Percentiles rank a stretch among this genome's conserved stretches.
Conservation (phyloP, 2,797 vertebrate genomes). For the Mormyrops attenuatus region DNA sequence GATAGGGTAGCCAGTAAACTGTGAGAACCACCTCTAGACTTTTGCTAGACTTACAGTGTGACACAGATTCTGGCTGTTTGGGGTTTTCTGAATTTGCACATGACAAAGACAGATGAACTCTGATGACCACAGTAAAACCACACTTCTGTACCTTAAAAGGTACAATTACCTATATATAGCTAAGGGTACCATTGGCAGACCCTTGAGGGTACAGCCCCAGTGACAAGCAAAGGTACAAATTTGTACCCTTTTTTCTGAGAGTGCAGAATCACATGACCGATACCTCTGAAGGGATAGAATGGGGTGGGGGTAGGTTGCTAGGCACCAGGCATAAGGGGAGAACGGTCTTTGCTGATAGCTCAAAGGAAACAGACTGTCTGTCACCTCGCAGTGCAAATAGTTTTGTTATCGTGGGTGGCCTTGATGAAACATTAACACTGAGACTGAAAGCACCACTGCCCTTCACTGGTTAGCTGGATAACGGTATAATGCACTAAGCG, state of each 20-base stretch:
- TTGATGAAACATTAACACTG: constrained; percentile 14
- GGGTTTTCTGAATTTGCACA: neutral
- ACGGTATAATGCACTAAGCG: neutral
- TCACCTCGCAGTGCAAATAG: neutral
- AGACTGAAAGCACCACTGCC: neutral
- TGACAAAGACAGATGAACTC: neutral
- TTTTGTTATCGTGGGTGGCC: neutral
- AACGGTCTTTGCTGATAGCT: neutral
- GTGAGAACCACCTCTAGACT: neutral
- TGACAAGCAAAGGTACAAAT: too few relatives aligned
- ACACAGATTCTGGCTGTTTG: neutral
- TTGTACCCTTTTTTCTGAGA: too few relatives aligned
- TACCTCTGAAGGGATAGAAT: neutral
- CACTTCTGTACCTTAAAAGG: too few relatives aligned
- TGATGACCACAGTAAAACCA: neutral
- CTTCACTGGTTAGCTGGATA: neutral
- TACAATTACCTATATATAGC: too few relatives aligned
- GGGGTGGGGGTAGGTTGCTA: neutral
- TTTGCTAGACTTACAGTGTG: neutral
- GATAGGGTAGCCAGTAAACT: neutral
- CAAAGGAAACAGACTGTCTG: neutral
- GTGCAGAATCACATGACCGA: constrained; percentile 8
- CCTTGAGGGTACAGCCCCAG: too few relatives aligned
- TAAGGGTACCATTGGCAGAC: too few relatives aligned
- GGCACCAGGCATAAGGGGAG: neutral